Evolutionary conservation across 2,797 vertebrate genomes (phyloP).

Genomic region (Alcedo quadribrachys): DNA sequence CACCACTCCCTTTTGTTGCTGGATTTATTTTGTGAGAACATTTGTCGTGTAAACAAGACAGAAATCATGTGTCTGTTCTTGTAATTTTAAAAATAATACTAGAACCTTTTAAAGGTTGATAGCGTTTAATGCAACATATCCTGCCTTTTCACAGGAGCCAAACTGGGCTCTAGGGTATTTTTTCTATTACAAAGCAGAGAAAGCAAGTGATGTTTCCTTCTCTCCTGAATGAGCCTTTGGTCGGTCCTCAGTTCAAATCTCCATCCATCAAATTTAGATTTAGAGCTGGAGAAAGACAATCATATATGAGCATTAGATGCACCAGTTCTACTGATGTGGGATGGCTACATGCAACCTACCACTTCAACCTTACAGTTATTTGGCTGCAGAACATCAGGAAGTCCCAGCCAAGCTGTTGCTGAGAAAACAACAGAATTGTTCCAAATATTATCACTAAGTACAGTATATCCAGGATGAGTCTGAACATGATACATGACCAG

Average conservation of each 20-base stretch:
- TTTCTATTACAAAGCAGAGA: not conserved
- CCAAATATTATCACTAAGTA: not conserved
- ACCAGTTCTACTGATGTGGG: not conserved
- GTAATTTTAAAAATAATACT: slow-evolving; percentile 7
- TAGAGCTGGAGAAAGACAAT: not conserved
- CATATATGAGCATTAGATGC: not conserved
- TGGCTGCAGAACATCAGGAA: not conserved
- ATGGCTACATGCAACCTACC: not conserved
- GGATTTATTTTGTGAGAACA: slow-evolving; percentile 12
- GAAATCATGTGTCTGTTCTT: not conserved
- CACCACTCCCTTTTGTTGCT: slow-evolving; percentile 15
- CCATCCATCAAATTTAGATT: not conserved
- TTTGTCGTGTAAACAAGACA: slow-evolving; percentile 19
- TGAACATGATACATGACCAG: not conserved
- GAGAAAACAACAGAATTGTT: not conserved
- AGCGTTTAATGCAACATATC: not conserved
- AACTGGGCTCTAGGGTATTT: not conserved
- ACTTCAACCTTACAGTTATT: not conserved
- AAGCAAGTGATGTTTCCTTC: not conserved
- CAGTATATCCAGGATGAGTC: not conserved
- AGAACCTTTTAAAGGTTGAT: not conserved
- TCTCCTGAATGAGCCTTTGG: not conserved
- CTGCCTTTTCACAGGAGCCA: not conserved
- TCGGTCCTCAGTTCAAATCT: not conserved
- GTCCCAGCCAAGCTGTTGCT: not conserved